These are phyloP conservation scores for Rhabditoides inermis DNA, from an alignment of 2,888 invertebrate species.

Conservation along the genomic window DNA sequence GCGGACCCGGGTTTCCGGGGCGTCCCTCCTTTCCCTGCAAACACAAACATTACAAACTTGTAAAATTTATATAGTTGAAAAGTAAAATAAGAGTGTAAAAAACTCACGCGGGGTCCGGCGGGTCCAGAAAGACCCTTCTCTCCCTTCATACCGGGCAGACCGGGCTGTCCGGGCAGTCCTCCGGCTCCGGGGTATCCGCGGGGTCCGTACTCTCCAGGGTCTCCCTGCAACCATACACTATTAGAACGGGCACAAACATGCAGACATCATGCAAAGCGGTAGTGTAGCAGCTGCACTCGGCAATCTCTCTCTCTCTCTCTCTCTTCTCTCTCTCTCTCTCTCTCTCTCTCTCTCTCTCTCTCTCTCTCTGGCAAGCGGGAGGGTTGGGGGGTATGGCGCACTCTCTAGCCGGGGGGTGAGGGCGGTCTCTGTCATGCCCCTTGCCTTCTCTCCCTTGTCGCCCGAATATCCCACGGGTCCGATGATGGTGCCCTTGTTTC, in stretches of 20 bases:
- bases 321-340: too few relatives aligned
- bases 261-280: not conserved
- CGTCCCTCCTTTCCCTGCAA: conserved; percentile 50
- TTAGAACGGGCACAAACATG: not conserved
- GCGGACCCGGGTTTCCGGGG: conserved; percentile 48
- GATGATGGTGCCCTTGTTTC: conserved; percentile 47
- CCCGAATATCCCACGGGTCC: conserved; percentile 61
- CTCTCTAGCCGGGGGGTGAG: too few relatives aligned
- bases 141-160: conserved; percentile 55
- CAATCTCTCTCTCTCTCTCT: too few relatives aligned
- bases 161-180: conserved; percentile 57
- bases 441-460: conserved; percentile 60
- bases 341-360: too few relatives aligned
- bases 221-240: conserved; percentile 50
- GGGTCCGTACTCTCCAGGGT: conserved; percentile 47
- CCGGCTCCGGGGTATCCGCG: conserved; percentile 51
- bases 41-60: not conserved
- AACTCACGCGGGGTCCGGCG: conserved; percentile 62
- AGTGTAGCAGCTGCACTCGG: too few relatives aligned
- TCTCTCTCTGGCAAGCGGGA: too few relatives aligned
- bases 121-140: conserved; percentile 60
- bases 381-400: too few relatives aligned
- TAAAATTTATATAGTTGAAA: not conserved
- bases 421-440: too few relatives aligned
- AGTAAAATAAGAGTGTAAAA: too few relatives aligned